Conservation (phyloP, 2,113 vertebrate species). For the Nycticorax nycticorax region DNA sequence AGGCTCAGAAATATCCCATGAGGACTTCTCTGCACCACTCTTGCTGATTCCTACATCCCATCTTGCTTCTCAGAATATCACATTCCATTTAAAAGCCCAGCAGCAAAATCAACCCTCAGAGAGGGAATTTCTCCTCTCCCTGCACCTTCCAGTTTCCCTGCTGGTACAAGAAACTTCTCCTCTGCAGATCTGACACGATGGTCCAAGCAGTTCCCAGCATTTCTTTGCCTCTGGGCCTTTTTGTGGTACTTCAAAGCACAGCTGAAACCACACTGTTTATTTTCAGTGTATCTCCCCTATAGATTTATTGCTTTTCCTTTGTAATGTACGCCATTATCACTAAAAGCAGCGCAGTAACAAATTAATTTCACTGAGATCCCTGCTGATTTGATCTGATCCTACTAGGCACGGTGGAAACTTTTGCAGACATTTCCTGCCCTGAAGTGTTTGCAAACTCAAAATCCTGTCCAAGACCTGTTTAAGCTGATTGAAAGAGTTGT, state of each 20-base stretch:
- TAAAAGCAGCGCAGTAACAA: not conserved
- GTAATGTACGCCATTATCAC: not conserved
- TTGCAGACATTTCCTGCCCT: not conserved
- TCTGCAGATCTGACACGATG: not conserved
- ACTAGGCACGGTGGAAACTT: not conserved
- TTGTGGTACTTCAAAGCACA: not conserved
- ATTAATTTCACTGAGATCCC: not conserved
- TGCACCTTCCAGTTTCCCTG: not conserved
- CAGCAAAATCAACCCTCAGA: not conserved
- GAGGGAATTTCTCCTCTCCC: not conserved
- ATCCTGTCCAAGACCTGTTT: not conserved
- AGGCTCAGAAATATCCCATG: not conserved
- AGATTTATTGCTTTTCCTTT: not conserved
- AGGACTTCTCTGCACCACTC: not conserved
- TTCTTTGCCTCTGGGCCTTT: not conserved
- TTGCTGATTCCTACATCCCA: not conserved
- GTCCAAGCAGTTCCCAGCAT: not conserved
- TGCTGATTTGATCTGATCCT: not conserved
- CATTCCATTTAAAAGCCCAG: not conserved
- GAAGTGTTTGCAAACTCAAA: not conserved
- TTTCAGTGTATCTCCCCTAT: not conserved
- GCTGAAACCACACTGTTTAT: slow-evolving; percentile 15
- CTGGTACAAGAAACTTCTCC: not conserved
- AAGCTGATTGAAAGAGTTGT: not conserved
- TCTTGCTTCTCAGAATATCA: not conserved